A percentile compares a stretch with the other conserved stretches of the same genome.
Conservation (phyloP, 2,888 invertebrate genomes). For the Phyllotreta cruciferae region DNA sequence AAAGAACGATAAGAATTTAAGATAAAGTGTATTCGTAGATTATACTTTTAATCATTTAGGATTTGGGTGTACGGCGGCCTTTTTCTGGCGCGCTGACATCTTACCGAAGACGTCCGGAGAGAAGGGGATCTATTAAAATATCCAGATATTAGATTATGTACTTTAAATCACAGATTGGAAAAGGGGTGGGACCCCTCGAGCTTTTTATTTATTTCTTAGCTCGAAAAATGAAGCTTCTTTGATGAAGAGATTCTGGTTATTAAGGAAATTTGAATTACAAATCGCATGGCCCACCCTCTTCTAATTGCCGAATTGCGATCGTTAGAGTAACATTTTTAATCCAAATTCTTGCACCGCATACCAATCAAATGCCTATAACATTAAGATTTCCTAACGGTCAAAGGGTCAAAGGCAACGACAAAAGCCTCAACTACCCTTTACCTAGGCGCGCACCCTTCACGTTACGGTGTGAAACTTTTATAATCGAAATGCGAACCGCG, state of each 20-base stretch:
- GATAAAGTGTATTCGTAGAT: constrained; percentile 56
- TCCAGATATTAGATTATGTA: constrained; percentile 52
- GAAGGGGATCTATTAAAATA: constrained; percentile 35
- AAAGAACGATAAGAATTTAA: constrained; percentile 49
- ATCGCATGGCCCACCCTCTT: constrained; percentile 7
- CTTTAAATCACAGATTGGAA: constrained; percentile 53
- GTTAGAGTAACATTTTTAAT: background rate
- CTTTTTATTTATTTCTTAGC: constrained; percentile 36
- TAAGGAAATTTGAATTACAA: constrained; percentile 40
- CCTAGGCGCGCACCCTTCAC: background rate
- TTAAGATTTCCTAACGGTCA: constrained; percentile 4
- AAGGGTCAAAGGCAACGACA: constrained; percentile 12
- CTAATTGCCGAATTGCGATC: constrained; percentile 2
- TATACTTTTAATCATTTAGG: constrained; percentile 57
- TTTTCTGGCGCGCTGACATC: constrained; percentile 33
- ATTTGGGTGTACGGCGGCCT: constrained; percentile 41
- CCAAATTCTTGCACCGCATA: background rate
- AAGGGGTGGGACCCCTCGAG: constrained; percentile 42
- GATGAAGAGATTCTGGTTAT: constrained; percentile 35
- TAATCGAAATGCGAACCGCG: constrained; percentile 31
- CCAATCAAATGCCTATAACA: too few relatives aligned
- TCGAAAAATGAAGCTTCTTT: constrained; percentile 37
- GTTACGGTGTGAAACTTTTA: constrained; percentile 29
- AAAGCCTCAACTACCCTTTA: constrained; percentile 15
- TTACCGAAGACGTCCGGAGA: constrained; percentile 21